Conservation (phyloP, 2,113 vertebrate species). For the Noturus placidus region DNA sequence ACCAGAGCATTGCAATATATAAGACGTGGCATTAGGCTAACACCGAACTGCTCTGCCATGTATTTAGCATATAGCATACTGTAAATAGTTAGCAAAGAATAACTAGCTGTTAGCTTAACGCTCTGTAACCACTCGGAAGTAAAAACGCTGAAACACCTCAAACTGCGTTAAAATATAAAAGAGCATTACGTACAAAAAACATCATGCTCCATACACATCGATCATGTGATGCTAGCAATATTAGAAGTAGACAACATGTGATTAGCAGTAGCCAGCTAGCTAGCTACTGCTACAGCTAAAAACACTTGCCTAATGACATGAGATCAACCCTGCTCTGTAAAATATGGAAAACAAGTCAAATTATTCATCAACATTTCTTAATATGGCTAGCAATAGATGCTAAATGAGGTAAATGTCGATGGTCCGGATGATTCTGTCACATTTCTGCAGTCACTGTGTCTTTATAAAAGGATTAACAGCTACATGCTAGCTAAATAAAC, state of each 20-base stretch:
- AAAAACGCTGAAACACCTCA: neutral
- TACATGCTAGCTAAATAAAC: conserved; percentile 5
- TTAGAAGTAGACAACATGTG: neutral
- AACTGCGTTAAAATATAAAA: neutral
- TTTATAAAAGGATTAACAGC: neutral
- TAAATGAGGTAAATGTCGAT: neutral
- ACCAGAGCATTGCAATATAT: neutral
- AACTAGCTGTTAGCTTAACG: neutral
- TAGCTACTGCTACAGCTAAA: neutral
- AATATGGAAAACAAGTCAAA: neutral
- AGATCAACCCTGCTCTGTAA: neutral
- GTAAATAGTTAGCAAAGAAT: neutral
- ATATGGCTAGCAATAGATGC: neutral
- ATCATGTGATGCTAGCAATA: neutral
- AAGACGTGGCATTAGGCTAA: neutral
- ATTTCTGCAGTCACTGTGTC: neutral
- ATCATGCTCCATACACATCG: neutral
- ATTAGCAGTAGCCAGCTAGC: neutral
- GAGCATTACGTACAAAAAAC: neutral
- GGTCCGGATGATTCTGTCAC: neutral
- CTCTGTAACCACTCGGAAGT: neutral
- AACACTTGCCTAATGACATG: neutral
- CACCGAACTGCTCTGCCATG: neutral
- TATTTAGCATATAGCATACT: neutral
- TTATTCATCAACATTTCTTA: neutral